Conservation (phyloP, 2,888 invertebrate species). For the Candidula unifasciata region DNA sequence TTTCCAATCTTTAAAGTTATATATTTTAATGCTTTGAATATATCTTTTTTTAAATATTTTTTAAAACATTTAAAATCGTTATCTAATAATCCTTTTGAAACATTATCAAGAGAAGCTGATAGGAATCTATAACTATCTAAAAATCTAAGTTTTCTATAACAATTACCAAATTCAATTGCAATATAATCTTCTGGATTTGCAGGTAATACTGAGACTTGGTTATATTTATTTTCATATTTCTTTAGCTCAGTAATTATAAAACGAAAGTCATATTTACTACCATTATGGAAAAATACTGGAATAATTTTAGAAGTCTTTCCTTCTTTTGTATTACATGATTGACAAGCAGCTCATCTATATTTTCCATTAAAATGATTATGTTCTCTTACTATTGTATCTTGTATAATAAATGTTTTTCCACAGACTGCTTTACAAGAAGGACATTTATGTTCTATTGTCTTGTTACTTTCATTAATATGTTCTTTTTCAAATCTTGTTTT, state of each 20-base stretch:
- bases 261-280: too few species aligned
- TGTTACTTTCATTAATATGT: too few species aligned
- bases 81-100: conserved; percentile 12
- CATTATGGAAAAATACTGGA: conserved; percentile 51
- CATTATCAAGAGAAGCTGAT: background rate
- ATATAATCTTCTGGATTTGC: conserved; percentile 42
- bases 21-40: background rate
- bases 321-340: conserved; percentile 55
- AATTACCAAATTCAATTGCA: background rate
- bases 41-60: background rate
- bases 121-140: conserved; percentile 18
- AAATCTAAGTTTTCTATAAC: conserved; percentile 7
- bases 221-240: conserved; percentile 46
- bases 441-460: too few species aligned
- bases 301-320: conserved; percentile 48
- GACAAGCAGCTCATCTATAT: too few species aligned
- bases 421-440: too few species aligned
- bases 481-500: too few species aligned
- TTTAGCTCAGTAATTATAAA: too few species aligned
- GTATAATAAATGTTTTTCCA: too few species aligned
- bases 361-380: too few species aligned
- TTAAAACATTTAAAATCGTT: conserved; percentile 65
- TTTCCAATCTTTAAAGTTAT: background rate
- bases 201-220: conserved; percentile 40
- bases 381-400: background rate